Evolutionary conservation across 92 coral and sea anemone genomes (phyloP), one percentile per base, ranked within the genome.

Genomic region (Phenganax subtilis): DNA sequence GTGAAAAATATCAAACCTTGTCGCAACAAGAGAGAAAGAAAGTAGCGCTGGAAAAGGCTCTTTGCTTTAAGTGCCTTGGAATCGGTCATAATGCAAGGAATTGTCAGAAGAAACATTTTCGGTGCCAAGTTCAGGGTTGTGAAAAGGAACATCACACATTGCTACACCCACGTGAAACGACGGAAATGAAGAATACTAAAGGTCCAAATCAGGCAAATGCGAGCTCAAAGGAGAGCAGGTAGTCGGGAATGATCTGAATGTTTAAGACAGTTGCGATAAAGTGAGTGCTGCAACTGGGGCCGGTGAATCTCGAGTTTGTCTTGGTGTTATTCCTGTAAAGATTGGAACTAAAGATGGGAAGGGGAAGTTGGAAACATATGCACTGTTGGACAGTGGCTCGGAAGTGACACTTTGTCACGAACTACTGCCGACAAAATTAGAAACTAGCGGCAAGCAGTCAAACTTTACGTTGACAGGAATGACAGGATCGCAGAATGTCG

Each of bases 401-500:
- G 90, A 89, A 51, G 87, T 88, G 44, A 90, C 93, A 12, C 84
- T 85, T 62, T 89, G 88, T 68, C 90, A 87, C 55, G 86, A 89
- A 55, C 64, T 58, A 58, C 77, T 84, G 71, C 73, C 47, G 16
- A 66, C 64, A 8, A 66, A 76, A 37, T 87, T 84, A 51, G 58
- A 69, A 15, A 55, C 80, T 14, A 72, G 81, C 52, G 86, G 92
- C 51, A 67, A 68, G 52, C 80, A 85, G 67, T 64, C 77, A 31
- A 67, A 77, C 12, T 89, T 87, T 77, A 85, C 88, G 51, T 62
- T 87, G 62, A 86, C 90, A 69, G 82, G 90, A 20, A 82, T 87
- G 76, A 84, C 90, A 17, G 92, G 92, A 51, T 77, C 88, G 58
- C 37, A 78, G 20, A 64, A 68, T 59, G 72, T 87, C 54, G 88